Evolutionary conservation across 2,797 vertebrate genomes (phyloP), one percentile per base, ranked within the genome.

Genomic region (Sternotherus odoratus): DNA sequence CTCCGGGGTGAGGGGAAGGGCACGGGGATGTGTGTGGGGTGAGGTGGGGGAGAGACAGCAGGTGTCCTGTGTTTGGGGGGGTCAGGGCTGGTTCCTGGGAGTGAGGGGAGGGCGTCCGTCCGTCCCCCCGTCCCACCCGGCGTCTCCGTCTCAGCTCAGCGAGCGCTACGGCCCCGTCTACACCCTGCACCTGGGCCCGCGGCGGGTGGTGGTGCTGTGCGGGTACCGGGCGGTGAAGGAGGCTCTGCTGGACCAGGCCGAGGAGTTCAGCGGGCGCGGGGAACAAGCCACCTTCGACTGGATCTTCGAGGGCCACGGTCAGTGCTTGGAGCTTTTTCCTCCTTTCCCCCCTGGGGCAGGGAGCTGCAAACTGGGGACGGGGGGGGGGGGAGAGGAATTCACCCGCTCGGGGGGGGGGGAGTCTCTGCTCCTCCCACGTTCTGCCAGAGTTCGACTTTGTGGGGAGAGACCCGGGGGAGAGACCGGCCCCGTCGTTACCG

Each of bases 231-330:
- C 95, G 0, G 96, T 98, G 51, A 98, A 98, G 89, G 98, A 98
- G 87, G 98, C 98, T 11, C 91, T 98, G 81, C 95, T 98, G 88
- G 98, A 98, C 85, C 97, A 97, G 33, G 97, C 91, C 4, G 98
- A 98, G 5, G 97, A 98, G 11, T 98, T 98, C 81, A 75, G 77
- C 5, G 97, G 96, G 48, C 96, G 98, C 86, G 94, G 95, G 39
- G 43, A 66, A 8, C 33, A 86, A 11, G 86, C 91, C 49, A 85
- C 83, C 2, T 57, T 93, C 28, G 46, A 89, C 63, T 57, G 60
- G 51, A 26, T 83, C 36, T 77, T 94, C 39, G 43, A 46, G 19
- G 82, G 66, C 7, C 50, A 78, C 1, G 94, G 93, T 95, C 24
- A 84, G 92, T 88, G 15, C 6, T 33, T 63, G 1, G 57, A 13